Evolutionary conservation across 2,797 vertebrate species (phyloP).

Genomic region (Pseudochirops corinnae): DNA sequence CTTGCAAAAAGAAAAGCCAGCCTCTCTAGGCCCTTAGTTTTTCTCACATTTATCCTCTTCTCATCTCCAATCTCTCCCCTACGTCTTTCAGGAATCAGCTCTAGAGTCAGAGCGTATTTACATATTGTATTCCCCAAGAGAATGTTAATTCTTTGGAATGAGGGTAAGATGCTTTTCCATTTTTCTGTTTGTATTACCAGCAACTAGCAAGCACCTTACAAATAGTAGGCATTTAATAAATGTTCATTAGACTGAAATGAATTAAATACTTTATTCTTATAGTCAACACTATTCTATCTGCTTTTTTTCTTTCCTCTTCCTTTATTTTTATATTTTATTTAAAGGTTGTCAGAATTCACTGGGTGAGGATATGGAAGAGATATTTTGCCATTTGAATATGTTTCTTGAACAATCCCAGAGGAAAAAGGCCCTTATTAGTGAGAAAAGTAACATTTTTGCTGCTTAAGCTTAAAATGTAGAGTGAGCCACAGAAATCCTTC

Average conservation of each 20-base stretch:
- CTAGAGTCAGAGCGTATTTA: not conserved
- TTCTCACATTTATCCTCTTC: not conserved
- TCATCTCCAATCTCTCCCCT: not conserved
- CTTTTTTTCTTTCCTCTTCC: conserved; percentile 19
- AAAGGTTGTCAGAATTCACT: conserved; percentile 54
- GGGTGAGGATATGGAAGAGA: conserved; percentile 53
- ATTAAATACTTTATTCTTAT: not conserved
- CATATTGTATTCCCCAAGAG: not conserved
- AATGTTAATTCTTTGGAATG: not conserved
- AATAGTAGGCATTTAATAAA: not conserved
- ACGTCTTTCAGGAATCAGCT: not conserved
- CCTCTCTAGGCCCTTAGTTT: not conserved
- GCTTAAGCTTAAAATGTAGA: conserved; percentile 57
- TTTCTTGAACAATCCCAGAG: conserved; percentile 63
- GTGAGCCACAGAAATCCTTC: conserved; percentile 71
- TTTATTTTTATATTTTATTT: conserved; percentile 67
- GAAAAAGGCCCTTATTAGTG: conserved; percentile 78
- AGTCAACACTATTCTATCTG: not conserved
- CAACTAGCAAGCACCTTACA: not conserved
- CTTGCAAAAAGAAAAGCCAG: not conserved
- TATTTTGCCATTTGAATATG: conserved; percentile 65
- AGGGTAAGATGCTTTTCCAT: not conserved
- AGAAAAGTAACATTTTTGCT: conserved; percentile 71
- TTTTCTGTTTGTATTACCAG: not conserved
- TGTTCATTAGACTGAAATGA: not conserved